Base-by-base conservation (phyloP, 2,888 invertebrate species). In the Catocala fraxini region DNA sequence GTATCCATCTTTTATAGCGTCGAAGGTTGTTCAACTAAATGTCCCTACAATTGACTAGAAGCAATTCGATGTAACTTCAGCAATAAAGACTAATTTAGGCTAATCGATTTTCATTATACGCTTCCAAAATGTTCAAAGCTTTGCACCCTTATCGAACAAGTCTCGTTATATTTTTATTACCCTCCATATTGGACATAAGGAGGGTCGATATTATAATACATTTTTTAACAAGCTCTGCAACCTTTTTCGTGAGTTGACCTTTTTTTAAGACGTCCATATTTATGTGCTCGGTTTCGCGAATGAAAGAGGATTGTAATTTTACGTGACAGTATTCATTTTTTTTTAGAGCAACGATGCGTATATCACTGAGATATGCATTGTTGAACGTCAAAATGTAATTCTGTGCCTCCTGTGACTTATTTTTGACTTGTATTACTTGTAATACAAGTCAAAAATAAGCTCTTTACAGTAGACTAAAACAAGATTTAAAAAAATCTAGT, bases 181-280 rank as follows among this genome's bases (percentile, higher is more conserved):
- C 25, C 35, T 35, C 47, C 13, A 42, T 56, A 66, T 70, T 33
- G 51, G 10, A 49, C 51, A 52, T 43, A 61, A 35, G 59, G 41
- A 25, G 65, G 25, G 15, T 35, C 53, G 25, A 51, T 63, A 60
- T 7, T 54, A 53, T 51, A 47, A 61, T 56, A 62, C 53, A 39
- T 52, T 56, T 59, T 61, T 68, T 62, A 70, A 63, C 45, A 66
- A 73, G 63, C 35, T 33, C 25, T 48, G 41, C 41, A 54, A 73
- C 71, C 68, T 70, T 65, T 51, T 33, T 42, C 13, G 12, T 41
- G n/a, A 51, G 46, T 39, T 54, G 62, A 70, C 66, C 66, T 65
- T 77, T 9, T 25, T 67, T 68, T 55, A 46, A 68, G 58, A 42
- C 52, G 33, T 39, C 39, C 57, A 41, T 63, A 61, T 63, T 64